phyloP scores from a whole-genome alignment of 2,113 vertebrate genomes.

The Brevimyrus niger region DNA sequence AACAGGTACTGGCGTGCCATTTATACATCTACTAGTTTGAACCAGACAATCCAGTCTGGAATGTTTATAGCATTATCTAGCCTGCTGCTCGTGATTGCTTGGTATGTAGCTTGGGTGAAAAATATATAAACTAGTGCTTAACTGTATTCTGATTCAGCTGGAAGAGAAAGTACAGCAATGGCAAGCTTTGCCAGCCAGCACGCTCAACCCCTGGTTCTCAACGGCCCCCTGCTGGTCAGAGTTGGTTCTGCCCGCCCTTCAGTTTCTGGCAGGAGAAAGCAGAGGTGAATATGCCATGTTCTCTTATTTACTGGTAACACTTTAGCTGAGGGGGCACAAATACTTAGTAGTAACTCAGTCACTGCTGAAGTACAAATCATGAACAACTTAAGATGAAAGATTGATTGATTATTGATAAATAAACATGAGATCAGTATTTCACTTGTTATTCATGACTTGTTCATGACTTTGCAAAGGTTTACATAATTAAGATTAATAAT shows the following conservation, averaged over 20 bases:
- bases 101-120: not conserved
- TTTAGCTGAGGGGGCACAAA: not conserved
- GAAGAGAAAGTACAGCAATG: constrained; percentile 90
- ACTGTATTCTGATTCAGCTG: constrained; percentile 55
- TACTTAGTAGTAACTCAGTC: not conserved
- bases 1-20: not conserved
- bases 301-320: not conserved
- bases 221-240: constrained; percentile 87
- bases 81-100: not conserved
- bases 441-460: not conserved
- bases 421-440: not conserved
- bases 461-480: too few species aligned
- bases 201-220: constrained; percentile 89
- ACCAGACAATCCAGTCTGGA: not conserved
- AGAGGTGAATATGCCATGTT: constrained; percentile 59
- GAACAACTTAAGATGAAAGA: not conserved
- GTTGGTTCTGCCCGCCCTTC: constrained; percentile 78
- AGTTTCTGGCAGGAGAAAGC: constrained; percentile 86
- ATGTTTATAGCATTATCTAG: not conserved
- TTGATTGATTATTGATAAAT: not conserved
- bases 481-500: too few species aligned
- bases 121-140: not conserved
- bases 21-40: not conserved
- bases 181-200: constrained; percentile 84
- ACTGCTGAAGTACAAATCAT: not conserved